Evolutionary conservation across 2,113 vertebrate species (phyloP).

Genomic region (Emydura subglobosa): DNA sequence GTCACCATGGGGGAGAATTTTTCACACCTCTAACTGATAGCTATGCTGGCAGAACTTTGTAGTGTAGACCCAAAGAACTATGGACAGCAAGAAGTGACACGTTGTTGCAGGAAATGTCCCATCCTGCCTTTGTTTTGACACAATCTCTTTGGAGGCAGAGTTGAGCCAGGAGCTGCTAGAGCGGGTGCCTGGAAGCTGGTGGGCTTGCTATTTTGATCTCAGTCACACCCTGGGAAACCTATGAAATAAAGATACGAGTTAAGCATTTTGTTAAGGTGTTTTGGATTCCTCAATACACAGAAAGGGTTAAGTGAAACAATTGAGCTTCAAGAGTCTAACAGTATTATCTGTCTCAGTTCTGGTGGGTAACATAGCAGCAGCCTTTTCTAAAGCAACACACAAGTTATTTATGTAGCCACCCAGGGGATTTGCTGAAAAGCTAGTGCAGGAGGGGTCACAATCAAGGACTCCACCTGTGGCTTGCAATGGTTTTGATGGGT

Average conservation of each 20-base stretch:
- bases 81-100: background rate
- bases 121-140: background rate
- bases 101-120: background rate
- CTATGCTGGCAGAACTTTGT: background rate
- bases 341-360: background rate
- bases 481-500: background rate
- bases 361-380: background rate
- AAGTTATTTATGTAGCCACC: background rate
- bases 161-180: background rate
- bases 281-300: background rate
- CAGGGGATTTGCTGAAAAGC: background rate
- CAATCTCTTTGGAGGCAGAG: background rate
- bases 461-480: background rate
- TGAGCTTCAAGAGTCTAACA: background rate
- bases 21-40: no score
- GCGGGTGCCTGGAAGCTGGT: background rate
- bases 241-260: background rate
- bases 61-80: background rate
- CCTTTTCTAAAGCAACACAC: background rate
- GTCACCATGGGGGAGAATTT: background rate
- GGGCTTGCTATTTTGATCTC: background rate
- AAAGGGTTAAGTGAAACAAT: background rate
- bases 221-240: background rate
- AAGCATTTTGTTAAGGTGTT: accelerated
- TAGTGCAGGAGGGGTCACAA: background rate